Conservation (phyloP, 2,113 vertebrate genomes). For the Ondatra zibethicus region DNA sequence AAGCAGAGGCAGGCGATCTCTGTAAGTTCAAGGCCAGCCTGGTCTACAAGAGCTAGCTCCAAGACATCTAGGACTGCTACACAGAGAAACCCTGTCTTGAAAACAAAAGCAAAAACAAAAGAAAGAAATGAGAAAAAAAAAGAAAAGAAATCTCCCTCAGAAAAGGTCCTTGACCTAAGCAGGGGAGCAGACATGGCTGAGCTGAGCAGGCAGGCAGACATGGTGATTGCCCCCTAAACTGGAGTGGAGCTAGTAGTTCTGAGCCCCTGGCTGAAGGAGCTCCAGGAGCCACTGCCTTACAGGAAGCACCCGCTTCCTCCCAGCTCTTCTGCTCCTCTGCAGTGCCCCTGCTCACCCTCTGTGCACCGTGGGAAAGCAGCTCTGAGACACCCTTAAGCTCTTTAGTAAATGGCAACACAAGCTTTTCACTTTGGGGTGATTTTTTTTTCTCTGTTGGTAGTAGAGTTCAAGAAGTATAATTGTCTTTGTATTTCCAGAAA, state of each 20-base stretch:
- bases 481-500: constrained; percentile 29
- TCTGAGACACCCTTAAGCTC: background rate
- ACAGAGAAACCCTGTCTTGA: no score
- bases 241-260: background rate
- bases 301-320: no score
- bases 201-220: no score
- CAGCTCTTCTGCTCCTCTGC: background rate
- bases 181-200: no score
- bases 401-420: background rate
- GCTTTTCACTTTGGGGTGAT: background rate
- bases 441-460: background rate
- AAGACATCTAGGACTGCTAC: no score
- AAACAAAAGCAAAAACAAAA: no score
- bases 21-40: no score
- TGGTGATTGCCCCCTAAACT: background rate
- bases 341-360: background rate
- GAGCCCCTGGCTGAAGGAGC: background rate
- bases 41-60: no score
- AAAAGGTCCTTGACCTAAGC: background rate
- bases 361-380: background rate
- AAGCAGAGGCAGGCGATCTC: no score
- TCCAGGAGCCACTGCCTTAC: background rate
- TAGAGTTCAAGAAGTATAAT: constrained; percentile 3
- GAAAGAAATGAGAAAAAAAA: no score
- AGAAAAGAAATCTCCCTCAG: background rate